phyloP scores from a whole-genome alignment of 2,113 vertebrate genomes.

The Nycticebus coucang region DNA sequence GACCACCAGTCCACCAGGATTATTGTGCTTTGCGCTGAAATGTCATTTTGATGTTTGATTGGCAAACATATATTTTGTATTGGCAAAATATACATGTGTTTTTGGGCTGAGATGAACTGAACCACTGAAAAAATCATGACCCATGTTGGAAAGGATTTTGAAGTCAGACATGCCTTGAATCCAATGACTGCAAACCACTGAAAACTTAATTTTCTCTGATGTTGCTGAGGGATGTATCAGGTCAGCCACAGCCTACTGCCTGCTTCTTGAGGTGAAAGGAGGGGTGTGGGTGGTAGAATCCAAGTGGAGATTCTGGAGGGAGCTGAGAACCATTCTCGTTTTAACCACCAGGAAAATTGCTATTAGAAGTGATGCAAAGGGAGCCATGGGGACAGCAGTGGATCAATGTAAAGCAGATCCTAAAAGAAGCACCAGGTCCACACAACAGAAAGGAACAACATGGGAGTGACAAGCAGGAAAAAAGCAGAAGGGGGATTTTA shows the following conservation, averaged over 20 bases:
- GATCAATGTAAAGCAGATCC: not conserved
- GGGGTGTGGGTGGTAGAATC: not conserved
- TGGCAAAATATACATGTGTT: not conserved
- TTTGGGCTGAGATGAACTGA: slow-evolving; percentile 3
- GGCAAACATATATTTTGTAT: no score
- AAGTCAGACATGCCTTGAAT: not conserved
- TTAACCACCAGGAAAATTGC: not conserved
- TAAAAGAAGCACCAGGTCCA: not conserved
- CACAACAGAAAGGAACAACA: not conserved
- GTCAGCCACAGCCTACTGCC: not conserved
- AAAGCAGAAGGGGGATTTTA: not conserved
- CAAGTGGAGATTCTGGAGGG: not conserved
- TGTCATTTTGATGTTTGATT: not conserved
- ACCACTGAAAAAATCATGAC: not conserved
- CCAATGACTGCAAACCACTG: not conserved
- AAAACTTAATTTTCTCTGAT: not conserved
- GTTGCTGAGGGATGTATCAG: not conserved
- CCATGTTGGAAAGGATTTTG: not conserved
- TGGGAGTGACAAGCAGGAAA: not conserved
- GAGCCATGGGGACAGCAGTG: not conserved
- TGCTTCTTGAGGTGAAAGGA: not conserved
- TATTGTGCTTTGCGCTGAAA: not conserved
- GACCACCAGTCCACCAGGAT: not conserved
- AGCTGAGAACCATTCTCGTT: not conserved
- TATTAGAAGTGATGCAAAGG: not conserved